Percentiles rank a stretch among this genome's conserved stretches.
Conservation (phyloP, 1,140 invertebrate genomes). For the Leptinotarsa lineolata region DNA sequence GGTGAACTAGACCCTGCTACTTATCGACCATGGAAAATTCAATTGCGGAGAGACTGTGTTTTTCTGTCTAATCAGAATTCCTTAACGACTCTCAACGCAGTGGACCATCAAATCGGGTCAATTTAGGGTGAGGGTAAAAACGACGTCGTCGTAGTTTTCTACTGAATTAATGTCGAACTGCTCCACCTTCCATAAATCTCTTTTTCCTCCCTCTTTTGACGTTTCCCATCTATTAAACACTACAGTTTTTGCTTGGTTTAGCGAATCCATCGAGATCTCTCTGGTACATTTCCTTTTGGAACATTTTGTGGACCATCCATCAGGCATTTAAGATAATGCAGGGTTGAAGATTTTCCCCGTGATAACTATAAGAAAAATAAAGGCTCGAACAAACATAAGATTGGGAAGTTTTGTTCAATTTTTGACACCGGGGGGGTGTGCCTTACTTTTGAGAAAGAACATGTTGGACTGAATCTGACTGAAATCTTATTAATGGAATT, state of each 20-base stretch:
- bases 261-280: background rate
- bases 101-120: constrained; percentile 7
- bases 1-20: no score
- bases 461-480: no score
- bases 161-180: constrained; percentile 3
- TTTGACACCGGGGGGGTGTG: no score
- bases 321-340: no score
- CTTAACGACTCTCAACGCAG: background rate
- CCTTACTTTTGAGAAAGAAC: no score
- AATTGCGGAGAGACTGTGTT: background rate
- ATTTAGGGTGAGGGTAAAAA: background rate
- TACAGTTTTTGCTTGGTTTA: constrained; percentile 6
- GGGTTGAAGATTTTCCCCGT: no score
- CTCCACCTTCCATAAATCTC: constrained; percentile 4
- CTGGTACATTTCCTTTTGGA: background rate
- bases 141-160: background rate
- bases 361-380: no score
- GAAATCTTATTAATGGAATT: no score
- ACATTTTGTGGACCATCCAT: background rate
- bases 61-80: constrained; percentile 1
- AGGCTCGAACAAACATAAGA: no score
- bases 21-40: constrained; percentile 3
- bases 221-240: constrained; percentile 6
- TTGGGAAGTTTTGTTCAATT: no score
- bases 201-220: background rate